A percentile compares a stretch with the other conserved stretches of the same genome.
These are phyloP conservation scores for Rhynchomys soricoides DNA, from an alignment of 2,113 vertebrate genomes.

Conservation along the genomic window DNA sequence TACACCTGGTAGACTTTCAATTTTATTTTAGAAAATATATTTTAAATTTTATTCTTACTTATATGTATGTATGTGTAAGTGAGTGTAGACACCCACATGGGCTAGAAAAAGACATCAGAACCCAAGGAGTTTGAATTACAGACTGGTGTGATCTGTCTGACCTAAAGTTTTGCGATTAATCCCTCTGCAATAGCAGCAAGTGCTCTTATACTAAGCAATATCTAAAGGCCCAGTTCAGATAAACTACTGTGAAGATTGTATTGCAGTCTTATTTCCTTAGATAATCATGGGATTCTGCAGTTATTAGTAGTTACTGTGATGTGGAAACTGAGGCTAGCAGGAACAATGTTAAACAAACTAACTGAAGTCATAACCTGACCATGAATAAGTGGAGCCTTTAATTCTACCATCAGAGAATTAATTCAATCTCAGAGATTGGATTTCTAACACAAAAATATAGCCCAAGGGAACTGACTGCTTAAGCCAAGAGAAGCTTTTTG, in stretches of 20 bases:
- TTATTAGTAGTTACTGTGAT: not conserved
- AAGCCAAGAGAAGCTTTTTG: not conserved
- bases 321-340: not conserved
- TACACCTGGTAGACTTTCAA: not conserved
- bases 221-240: not conserved
- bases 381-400: not conserved
- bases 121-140: not conserved
- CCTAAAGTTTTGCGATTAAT: not conserved
- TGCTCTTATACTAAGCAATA: not conserved
- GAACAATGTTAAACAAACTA: not conserved
- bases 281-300: not conserved
- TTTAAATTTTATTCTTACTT: not conserved
- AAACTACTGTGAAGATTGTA: accelerated
- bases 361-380: not conserved
- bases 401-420: no score
- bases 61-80: not conserved
- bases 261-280: not conserved
- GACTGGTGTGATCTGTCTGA: no score
- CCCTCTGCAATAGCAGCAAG: not conserved
- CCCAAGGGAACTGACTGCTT: not conserved
- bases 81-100: not conserved
- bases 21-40: not conserved
- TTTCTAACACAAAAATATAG: not conserved
- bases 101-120: not conserved
- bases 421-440: not conserved